phyloP scores from a whole-genome alignment of 2,888 invertebrate species.

The Mamestra brassicae region DNA sequence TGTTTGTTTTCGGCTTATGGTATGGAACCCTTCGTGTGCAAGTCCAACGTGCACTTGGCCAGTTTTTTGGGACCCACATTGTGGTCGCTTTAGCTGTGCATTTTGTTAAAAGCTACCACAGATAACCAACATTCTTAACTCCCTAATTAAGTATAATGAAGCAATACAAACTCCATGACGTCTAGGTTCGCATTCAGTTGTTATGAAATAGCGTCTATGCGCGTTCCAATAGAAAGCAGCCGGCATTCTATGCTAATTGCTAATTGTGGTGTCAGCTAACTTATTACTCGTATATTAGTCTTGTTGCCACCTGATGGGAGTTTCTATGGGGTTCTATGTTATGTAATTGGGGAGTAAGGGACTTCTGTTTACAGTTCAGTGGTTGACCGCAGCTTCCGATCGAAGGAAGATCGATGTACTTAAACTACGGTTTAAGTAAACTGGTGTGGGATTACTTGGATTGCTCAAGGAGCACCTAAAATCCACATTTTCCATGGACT shows the following conservation, averaged over 20 bases:
- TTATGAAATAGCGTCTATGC: constrained; percentile 60
- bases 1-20: too few species aligned
- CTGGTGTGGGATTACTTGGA: too few species aligned
- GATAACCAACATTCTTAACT: constrained; percentile 37
- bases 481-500: too few species aligned
- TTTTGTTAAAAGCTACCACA: not conserved
- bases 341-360: constrained; percentile 6
- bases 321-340: constrained; percentile 22
- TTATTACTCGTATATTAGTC: constrained; percentile 68
- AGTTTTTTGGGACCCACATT: too few species aligned
- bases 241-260: constrained; percentile 81
- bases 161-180: constrained; percentile 59
- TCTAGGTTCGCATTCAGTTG: constrained; percentile 56
- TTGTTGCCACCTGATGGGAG: constrained; percentile 59
- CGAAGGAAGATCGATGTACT: too few species aligned
- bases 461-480: too few species aligned
- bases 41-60: too few species aligned
- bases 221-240: constrained; percentile 65
- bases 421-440: too few species aligned
- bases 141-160: constrained; percentile 53
- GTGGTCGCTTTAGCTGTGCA: too few species aligned
- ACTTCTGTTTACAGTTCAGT: too few species aligned
- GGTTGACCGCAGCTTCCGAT: too few species aligned
- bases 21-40: too few species aligned
- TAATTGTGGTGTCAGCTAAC: constrained; percentile 72